Conservation (phyloP, 2,113 vertebrate genomes). For the Cyprinodon variegatus region DNA sequence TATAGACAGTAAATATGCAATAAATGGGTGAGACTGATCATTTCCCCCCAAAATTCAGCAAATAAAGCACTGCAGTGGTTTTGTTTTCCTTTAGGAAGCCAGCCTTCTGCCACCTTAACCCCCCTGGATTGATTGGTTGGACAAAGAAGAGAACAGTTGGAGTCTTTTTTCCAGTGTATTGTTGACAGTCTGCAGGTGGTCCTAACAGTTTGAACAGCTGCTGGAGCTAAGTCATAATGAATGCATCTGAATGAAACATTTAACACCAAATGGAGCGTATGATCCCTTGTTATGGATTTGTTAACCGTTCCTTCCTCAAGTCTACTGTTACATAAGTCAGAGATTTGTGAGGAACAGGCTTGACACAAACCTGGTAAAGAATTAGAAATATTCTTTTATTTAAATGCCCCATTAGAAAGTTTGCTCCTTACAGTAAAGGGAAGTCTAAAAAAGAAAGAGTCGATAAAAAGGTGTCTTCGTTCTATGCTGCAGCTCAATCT, state of each 20-base stretch:
- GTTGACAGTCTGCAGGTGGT: constrained; percentile 55
- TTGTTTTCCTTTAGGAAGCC: no score
- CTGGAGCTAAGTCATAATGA: constrained; percentile 22
- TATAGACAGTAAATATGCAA: no score
- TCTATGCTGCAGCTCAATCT: background rate
- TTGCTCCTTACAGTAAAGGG: background rate
- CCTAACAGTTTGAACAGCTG: constrained; percentile 32
- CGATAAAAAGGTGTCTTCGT: background rate
- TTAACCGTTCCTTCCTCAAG: background rate
- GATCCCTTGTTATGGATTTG: background rate
- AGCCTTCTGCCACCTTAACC: no score
- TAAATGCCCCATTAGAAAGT: background rate
- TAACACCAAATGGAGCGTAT: constrained; percentile 16
- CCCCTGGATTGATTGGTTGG: constrained; percentile 13
- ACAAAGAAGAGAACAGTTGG: constrained; percentile 47
- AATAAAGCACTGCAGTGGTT: background rate
- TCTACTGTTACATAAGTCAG: background rate
- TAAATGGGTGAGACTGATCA: background rate
- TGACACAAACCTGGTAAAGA: background rate
- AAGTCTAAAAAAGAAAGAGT: background rate
- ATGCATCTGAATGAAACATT: constrained; percentile 16
- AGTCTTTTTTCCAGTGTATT: constrained; percentile 38
- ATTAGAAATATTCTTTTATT: background rate
- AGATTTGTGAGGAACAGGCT: background rate
- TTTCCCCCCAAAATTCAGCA: background rate